A percentile compares a stretch with the other conserved stretches of the same genome.
These are phyloP conservation scores for Hemiprocne comata DNA, from an alignment of 2,113 vertebrate species.

Conservation along the genomic window DNA sequence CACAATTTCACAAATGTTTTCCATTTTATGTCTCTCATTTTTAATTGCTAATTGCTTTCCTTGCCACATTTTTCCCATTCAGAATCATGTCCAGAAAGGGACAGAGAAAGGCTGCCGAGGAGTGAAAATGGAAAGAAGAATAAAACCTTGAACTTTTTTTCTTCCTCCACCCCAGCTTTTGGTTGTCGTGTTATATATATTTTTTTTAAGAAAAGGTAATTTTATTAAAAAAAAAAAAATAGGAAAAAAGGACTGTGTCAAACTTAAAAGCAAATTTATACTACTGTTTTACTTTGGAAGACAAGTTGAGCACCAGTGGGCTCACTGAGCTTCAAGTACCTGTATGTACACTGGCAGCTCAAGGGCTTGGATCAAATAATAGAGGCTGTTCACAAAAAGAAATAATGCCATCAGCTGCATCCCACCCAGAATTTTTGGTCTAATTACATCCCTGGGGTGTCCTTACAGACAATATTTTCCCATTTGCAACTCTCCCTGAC, in stretches of 20 bases:
- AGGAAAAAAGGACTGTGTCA: not conserved
- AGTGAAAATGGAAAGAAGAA: not conserved
- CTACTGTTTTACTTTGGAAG: not conserved
- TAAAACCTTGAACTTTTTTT: not conserved
- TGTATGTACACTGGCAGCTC: not conserved
- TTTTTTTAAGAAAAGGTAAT: not conserved
- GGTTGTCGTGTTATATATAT: not conserved
- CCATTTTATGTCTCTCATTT: not conserved
- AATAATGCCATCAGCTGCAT: not conserved
- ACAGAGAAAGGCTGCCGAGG: not conserved
- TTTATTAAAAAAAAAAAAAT: not conserved
- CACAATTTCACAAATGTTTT: not conserved
- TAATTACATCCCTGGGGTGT: conserved; percentile 41
- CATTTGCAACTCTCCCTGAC: conserved; percentile 6
- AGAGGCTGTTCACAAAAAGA: not conserved
- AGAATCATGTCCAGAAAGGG: not conserved
- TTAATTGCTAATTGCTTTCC: not conserved
- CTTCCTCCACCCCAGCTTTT: not conserved
- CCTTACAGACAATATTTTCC: not conserved
- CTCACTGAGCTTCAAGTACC: not conserved
- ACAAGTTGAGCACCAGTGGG: not conserved
- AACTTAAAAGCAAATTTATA: not conserved
- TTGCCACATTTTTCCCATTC: not conserved
- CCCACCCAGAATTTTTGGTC: not conserved
- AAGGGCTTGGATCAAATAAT: not conserved